A percentile compares a stretch with the other conserved stretches of the same genome.
phyloP scores from a whole-genome alignment of 2,888 invertebrate genomes.

The Hoplodrina ambigua region DNA sequence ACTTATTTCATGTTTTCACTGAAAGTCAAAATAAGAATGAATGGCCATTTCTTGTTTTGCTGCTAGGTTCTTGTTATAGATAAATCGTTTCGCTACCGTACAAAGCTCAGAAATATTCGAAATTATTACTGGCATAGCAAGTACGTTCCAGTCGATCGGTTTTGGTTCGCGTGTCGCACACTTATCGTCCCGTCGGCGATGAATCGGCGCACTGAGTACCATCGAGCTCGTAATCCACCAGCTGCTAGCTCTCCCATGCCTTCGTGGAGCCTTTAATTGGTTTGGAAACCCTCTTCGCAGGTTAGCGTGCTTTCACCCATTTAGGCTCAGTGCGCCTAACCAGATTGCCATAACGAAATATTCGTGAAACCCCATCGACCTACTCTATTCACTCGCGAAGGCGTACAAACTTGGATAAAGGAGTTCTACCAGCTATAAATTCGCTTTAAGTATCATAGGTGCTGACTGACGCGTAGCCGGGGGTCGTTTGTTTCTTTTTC shows the following conservation, averaged over 20 bases:
- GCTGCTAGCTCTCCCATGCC: constrained; percentile 86
- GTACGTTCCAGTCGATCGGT: constrained; percentile 70
- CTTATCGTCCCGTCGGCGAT: constrained; percentile 77
- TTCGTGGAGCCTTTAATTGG: constrained; percentile 89
- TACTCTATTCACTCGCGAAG: constrained; percentile 73
- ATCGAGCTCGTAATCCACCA: constrained; percentile 88
- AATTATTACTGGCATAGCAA: constrained; percentile 38
- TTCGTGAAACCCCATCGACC: constrained; percentile 85
- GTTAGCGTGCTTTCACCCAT: constrained; percentile 85
- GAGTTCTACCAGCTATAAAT: constrained; percentile 76
- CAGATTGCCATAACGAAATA: constrained; percentile 88
- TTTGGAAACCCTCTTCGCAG: constrained; percentile 88
- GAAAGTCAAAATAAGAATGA: no score
- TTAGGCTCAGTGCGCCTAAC: constrained; percentile 87
- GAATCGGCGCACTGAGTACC: constrained; percentile 86
- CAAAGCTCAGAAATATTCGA: constrained; percentile 9
- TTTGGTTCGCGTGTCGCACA: constrained; percentile 81
- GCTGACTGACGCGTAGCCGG: constrained; percentile 76
- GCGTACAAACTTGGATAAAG: constrained; percentile 75
- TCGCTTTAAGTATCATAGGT: constrained; percentile 78
- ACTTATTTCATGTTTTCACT: background rate
- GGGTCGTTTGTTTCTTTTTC: constrained; percentile 73
- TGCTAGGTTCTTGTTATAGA: background rate
- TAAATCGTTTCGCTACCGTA: no score
- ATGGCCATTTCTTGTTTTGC: background rate